Base-by-base conservation (phyloP, 1,140 invertebrate genomes). In the Tribolium castaneum region DNA sequence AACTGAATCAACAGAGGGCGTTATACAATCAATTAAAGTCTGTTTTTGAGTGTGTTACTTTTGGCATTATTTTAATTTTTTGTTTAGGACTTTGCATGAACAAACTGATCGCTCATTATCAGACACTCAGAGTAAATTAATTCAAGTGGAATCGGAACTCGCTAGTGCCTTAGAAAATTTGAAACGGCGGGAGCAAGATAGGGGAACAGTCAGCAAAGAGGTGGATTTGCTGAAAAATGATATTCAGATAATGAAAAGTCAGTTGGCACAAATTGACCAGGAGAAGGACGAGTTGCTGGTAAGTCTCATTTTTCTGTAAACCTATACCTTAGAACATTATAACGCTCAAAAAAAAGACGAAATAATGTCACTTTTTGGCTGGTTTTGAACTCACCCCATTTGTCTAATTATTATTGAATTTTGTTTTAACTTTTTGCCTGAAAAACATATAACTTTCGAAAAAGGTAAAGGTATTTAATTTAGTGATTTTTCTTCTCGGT, bases 271-370 rank as follows among this genome's bases (percentile, higher is more conserved):
- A 73, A 73, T 86, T 3, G 86, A 87, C 76, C 81, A 80, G 50
- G 86, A 87, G 76, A 86, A 86, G 72, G 86, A 87, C 78, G 79
- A 81, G 10, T 79, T 87, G 51, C 79, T 87, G 76, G 86, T 87
- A 79, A 82, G 83, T 56, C 19, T 66, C 9, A 39, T 72, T 70
- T 16, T 62, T 78, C 14, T 9, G 1, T 19, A 19, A 19, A 19
- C 16, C 16, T 1, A 19, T 19, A 19, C 1, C 2, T 19, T 19
- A 19, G 1, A 19, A 19, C 16, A 19, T 19, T 19, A 19, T 1
- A 19, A 19, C 16, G 1, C 16, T 19, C 16, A 19, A 19, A 19
- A 19, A 19, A 19, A 19, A 2, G 16, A 19, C 16, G 16, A 19
- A 19, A 19, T 19, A 19, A 19, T 19, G 16, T 19, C 16, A 19